phyloP scores from a whole-genome alignment of 2,888 invertebrate species.

The Oxyteleia sp. region DNA sequence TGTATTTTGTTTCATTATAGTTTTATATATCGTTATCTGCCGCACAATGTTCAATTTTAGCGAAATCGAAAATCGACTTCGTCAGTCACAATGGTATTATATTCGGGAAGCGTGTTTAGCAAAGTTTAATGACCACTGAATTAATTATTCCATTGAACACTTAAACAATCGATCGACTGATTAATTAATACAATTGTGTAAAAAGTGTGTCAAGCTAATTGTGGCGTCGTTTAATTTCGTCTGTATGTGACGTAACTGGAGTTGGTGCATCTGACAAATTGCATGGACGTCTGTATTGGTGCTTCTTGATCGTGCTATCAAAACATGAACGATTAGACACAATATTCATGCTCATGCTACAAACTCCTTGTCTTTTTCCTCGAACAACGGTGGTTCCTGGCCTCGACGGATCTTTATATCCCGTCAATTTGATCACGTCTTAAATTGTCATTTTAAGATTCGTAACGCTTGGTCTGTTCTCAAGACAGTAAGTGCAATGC shows the following conservation, averaged over 20 bases:
- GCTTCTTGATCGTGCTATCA: slow-evolving; percentile 56
- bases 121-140: no score
- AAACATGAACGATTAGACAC: slow-evolving; percentile 58
- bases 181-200: slow-evolving; percentile 22
- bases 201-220: slow-evolving; percentile 25
- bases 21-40: slow-evolving; percentile 22
- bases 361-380: slow-evolving; percentile 42
- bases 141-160: no score
- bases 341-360: slow-evolving; percentile 71
- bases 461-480: slow-evolving; percentile 5
- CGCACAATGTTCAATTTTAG: slow-evolving; percentile 14
- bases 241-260: slow-evolving; percentile 19
- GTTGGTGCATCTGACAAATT: slow-evolving; percentile 33
- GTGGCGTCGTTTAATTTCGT: slow-evolving; percentile 18
- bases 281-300: slow-evolving; percentile 34
- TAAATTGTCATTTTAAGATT: slow-evolving; percentile 6
- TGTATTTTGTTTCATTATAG: slow-evolving; percentile 36
- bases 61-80: slow-evolving; percentile 19
- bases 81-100: not conserved
- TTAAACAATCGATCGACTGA: not conserved
- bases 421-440: slow-evolving; percentile 37
- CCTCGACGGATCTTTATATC: slow-evolving; percentile 39
- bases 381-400: slow-evolving; percentile 49
- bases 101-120: not conserved
- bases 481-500: slow-evolving; percentile 22